A percentile compares a stretch with the other conserved stretches of the same genome.
These are phyloP conservation scores for Cryptotis parvus DNA, from an alignment of 2,113 vertebrate species.

Conservation along the genomic window DNA sequence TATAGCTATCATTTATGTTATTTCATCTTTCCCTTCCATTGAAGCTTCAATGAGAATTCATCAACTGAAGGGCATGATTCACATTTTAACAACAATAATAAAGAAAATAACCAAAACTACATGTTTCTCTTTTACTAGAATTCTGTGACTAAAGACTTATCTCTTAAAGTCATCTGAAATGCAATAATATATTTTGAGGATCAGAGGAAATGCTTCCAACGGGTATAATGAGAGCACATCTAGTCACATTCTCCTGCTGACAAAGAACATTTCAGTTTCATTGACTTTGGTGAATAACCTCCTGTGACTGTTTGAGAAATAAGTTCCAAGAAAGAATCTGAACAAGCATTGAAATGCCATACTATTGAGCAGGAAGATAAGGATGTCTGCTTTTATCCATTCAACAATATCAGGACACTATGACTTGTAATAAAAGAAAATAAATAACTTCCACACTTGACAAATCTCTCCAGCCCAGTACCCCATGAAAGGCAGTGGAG, in stretches of 20 bases:
- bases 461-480: background rate
- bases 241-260: constrained; percentile 71
- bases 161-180: constrained; percentile 72
- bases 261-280: constrained; percentile 71
- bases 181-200: constrained; percentile 67
- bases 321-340: constrained; percentile 59
- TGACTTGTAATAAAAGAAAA: background rate
- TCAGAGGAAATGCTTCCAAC: constrained; percentile 64
- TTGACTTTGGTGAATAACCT: constrained; percentile 73
- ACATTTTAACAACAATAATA: constrained; percentile 85
- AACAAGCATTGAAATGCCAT: background rate
- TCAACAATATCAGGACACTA: background rate
- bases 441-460: constrained; percentile 7
- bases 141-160: constrained; percentile 62
- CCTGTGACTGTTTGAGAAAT: constrained; percentile 47
- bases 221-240: constrained; percentile 61
- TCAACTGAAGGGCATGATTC: constrained; percentile 84
- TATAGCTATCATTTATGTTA: constrained; percentile 85
- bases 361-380: constrained; percentile 5
- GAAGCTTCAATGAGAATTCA: constrained; percentile 87
- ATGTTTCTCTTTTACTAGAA: constrained; percentile 59
- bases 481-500: background rate
- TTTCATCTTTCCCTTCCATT: constrained; percentile 86
- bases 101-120: constrained; percentile 74
- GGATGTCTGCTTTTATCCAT: background rate